Percentiles rank a stretch among this genome's conserved stretches.
phyloP scores from a whole-genome alignment of 2,797 vertebrate genomes.

The Chelmon rostratus region DNA sequence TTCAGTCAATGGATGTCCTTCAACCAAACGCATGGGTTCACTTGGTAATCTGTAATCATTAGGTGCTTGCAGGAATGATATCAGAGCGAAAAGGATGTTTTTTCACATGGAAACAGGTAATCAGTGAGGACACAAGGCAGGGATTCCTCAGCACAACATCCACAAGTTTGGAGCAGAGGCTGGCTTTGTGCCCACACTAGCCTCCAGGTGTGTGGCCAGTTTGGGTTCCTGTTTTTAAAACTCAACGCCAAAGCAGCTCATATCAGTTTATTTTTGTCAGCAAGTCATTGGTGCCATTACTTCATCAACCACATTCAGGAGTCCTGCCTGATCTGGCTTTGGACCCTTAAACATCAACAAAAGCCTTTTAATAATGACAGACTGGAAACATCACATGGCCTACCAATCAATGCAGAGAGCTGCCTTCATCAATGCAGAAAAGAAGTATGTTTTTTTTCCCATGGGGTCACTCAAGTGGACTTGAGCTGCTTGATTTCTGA shows the following conservation, averaged over 20 bases:
- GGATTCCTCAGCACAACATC: slow-evolving; percentile 52
- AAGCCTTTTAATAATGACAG: slow-evolving; percentile 39
- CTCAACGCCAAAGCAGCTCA: slow-evolving; percentile 27
- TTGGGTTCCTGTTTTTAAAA: slow-evolving; percentile 51
- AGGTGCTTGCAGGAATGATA: slow-evolving; percentile 28
- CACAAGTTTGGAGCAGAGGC: slow-evolving; percentile 39
- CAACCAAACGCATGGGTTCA: background rate
- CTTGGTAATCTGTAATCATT: slow-evolving; percentile 38
- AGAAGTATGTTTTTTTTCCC: slow-evolving; percentile 43
- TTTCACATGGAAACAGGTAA: slow-evolving; percentile 55
- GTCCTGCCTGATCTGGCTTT: slow-evolving; percentile 41
- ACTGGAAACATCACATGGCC: slow-evolving; percentile 21
- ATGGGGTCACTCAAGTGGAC: slow-evolving; percentile 41
- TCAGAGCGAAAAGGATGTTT: slow-evolving; percentile 17
- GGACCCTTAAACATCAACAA: slow-evolving; percentile 29
- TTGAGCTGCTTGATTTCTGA: slow-evolving; percentile 48
- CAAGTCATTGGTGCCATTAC: slow-evolving; percentile 24
- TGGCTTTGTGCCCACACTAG: slow-evolving; percentile 63
- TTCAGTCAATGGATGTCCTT: slow-evolving; percentile 19
- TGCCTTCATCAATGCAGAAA: slow-evolving; percentile 36
- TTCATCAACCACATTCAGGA: slow-evolving; percentile 42
- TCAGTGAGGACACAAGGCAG: slow-evolving; percentile 28
- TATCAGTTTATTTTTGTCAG: slow-evolving; percentile 24
- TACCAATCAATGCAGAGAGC: slow-evolving; percentile 68
- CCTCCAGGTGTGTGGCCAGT: slow-evolving; percentile 50